Conservation (phyloP, 2,888 invertebrate genomes). For the Drosophila quinaria region DNA sequence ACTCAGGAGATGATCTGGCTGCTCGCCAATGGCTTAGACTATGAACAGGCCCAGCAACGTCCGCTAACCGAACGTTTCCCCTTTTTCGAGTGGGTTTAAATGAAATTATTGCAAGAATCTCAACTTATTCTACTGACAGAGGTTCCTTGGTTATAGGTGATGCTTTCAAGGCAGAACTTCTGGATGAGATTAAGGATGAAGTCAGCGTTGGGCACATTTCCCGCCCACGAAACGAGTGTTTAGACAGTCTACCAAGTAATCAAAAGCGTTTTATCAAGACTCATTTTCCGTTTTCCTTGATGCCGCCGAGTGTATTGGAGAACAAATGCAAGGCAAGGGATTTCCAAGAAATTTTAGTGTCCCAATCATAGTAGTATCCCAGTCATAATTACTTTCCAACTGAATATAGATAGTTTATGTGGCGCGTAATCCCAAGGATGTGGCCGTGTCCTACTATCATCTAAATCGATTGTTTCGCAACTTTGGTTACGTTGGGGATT, state of each 20-base stretch:
- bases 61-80: slow-evolving; percentile 90
- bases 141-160: slow-evolving; percentile 91
- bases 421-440: too few relatives aligned
- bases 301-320: slow-evolving; percentile 88
- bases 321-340: slow-evolving; percentile 86
- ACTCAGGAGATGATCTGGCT: slow-evolving; percentile 94
- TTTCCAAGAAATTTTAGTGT: not conserved
- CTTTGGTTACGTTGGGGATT: too few relatives aligned
- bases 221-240: slow-evolving; percentile 88
- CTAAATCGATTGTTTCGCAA: too few relatives aligned
- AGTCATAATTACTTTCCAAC: too few relatives aligned
- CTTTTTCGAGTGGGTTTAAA: slow-evolving; percentile 91
- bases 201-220: slow-evolving; percentile 87
- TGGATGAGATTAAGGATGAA: slow-evolving; percentile 87
- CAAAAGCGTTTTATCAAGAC: slow-evolving; percentile 87
- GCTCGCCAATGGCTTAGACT: slow-evolving; percentile 91
- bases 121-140: slow-evolving; percentile 85
- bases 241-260: slow-evolving; percentile 80
- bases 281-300: slow-evolving; percentile 91
- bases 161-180: slow-evolving; percentile 88
- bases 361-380: too few relatives aligned
- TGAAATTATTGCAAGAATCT: too few relatives aligned
- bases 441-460: too few relatives aligned
- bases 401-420: too few relatives aligned
- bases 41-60: slow-evolving; percentile 87